Conservation (phyloP, 1,140 invertebrate genomes). For the Acyrthosiphon pisum region DNA sequence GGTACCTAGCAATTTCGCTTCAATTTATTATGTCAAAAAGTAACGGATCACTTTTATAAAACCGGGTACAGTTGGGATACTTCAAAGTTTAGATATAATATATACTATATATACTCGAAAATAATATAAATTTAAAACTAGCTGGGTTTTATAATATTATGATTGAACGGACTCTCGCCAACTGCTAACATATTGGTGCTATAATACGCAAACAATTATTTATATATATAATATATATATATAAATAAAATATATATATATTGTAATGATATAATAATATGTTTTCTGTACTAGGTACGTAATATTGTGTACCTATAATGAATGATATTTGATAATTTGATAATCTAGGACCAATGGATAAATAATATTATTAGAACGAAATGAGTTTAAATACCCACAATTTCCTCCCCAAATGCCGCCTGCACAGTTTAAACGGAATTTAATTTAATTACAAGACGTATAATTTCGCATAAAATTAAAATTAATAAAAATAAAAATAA, state of each 20-base stretch:
- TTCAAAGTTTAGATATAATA: not conserved
- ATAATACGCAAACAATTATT: not conserved
- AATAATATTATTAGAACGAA: not conserved
- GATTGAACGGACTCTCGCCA: not conserved
- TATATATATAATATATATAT: too few relatives aligned
- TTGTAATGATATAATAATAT: not conserved
- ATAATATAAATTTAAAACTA: not conserved
- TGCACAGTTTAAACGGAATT: not conserved
- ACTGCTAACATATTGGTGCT: not conserved
- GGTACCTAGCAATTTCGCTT: not conserved
- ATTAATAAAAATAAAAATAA: not conserved
- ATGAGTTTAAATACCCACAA: not conserved
- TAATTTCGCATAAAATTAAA: not conserved
- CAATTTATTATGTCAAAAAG: constrained; percentile 12
- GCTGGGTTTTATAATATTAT: not conserved
- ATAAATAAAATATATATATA: too few relatives aligned
- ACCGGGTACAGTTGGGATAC: not conserved
- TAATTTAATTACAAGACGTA: not conserved
- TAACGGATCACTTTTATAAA: not conserved
- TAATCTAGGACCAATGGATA: not conserved
- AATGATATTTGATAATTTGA: not conserved
- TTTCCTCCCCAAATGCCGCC: not conserved
- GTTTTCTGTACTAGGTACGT: not conserved
- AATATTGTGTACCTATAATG: not conserved
- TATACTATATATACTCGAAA: not conserved